These are phyloP conservation scores for Platyscapa corneri DNA, from an alignment of 1,140 invertebrate genomes.

Conservation along the genomic window DNA sequence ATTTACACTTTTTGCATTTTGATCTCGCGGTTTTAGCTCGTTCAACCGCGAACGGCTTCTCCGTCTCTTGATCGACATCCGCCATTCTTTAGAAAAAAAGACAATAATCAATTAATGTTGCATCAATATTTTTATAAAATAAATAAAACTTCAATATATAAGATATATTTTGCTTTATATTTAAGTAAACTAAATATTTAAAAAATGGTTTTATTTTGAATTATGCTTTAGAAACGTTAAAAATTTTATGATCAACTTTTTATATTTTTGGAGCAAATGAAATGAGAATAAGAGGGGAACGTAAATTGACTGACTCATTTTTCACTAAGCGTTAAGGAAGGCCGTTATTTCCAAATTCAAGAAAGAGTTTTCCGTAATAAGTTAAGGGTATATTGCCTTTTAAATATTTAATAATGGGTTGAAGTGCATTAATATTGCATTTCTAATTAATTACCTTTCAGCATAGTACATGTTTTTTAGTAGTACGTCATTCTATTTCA, in stretches of 20 bases:
- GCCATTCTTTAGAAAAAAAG: constrained; percentile 30
- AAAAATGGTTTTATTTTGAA: neutral
- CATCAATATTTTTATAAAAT: neutral
- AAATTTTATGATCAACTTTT: neutral
- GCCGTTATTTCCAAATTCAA: constrained; percentile 20
- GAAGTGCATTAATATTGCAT: neutral
- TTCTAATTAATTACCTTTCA: constrained; percentile 10
- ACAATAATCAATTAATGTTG: neutral
- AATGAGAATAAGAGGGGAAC: neutral
- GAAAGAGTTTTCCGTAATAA: neutral
- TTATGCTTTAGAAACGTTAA: neutral
- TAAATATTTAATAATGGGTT: constrained; percentile 10
- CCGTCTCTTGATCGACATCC: constrained; percentile 59
- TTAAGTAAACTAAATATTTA: too few species aligned
- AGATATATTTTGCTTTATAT: neutral
- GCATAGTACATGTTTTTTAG: neutral
- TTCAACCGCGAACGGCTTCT: constrained; percentile 81
- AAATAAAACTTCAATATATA: neutral
- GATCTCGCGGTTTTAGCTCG: constrained; percentile 86
- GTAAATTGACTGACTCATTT: neutral
- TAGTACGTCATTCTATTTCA: neutral
- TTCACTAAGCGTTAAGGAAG: neutral
- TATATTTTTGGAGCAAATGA: neutral
- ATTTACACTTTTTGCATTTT: constrained; percentile 91
- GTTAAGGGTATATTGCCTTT: neutral